Base-by-base conservation (phyloP, 92 coral and sea anemone genomes). In the Actinostola sp. region DNA sequence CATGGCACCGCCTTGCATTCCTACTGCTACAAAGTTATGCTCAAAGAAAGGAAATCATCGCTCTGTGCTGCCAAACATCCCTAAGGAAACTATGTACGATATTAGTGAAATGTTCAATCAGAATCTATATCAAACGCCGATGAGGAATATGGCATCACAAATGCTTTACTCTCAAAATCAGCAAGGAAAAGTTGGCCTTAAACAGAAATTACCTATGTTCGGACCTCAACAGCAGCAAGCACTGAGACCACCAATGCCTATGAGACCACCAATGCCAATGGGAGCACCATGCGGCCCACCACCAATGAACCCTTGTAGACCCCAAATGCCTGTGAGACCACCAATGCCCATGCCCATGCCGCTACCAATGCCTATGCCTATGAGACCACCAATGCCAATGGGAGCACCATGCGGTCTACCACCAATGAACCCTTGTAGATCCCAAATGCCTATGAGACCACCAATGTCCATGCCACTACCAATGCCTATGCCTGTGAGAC, bases 1-100 rank as follows among this genome's bases (percentile, higher is more conserved):
- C 1, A 73, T 83, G 74, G 53, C 59, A 29, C 75, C 75, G 53
- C 89, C 75, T 16, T 77, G 84, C 33, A 63, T 76, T 13, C 88
- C 88, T 13, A 75, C 73, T 43, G 49, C 65, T n/a, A 46, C 50
- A 25, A 52, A 56, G 15, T 50, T 49, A 6, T 84, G 89, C 15
- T 54, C 80, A 12, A 55, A 71, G 60, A 1, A 10, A 56, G 77
- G 77, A 25, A 58, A 44, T 14, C 56, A 66, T 10, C 77, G 77
- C 15, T 71, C 77, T 17, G 55, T 71, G 20, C 52, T 19, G 10
- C 67, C 66, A 55, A 13, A 3, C 2, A 23, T 66, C 12, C 0
- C 13, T 5, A 61, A 20, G 43, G 55, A 31, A 55, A 66, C 35
- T 1, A 41, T 66, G 33, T 13, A 14, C 3, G 27, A 21, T 23